Evolutionary conservation across 2,888 invertebrate species (phyloP), one percentile per base, ranked within the genome.

Genomic region (Papilio demoleus): DNA sequence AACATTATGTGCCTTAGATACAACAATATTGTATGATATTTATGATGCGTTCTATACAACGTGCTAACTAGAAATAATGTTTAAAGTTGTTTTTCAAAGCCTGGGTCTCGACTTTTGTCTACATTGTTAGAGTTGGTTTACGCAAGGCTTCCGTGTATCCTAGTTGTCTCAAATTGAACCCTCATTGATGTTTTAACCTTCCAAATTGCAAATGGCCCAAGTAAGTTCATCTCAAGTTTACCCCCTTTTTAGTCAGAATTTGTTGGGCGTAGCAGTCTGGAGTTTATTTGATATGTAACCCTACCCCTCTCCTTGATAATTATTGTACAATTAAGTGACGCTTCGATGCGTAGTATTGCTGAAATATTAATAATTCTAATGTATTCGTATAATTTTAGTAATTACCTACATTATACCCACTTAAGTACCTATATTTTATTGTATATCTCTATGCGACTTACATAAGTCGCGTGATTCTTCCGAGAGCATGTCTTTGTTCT

Each of bases 1-100:
- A 91, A 93, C 88, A 92, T 93, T 93, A 93, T 92, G 93, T 93
- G 93, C 93, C 93, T 93, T 93, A 93, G 93, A 93, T 92, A 91
- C 92, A 93, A 93, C 93, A 93, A 93, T 93, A 93, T 93, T 92
- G 92, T 93, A 93, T 86, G 84, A 87, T 93, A 93, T 92, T 90
- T 90, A 92, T 86, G 90, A 92, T 90, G 90, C 92, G 91, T 92
- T 92, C 90, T 92, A 91, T 92, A 92, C 91, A 92, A 92, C 92
- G 91, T 92, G 90, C 92, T 89, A 90, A 92, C 86, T 92, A 92
- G 92, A 90, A 87, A 87, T 91, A 88, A 91, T 83, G 81, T 85
- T 88, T 86, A 88, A 85, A 78, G 77, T 90, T 88, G 86, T 87
- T 91, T 90, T 90, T 22, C 79, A 87, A 88, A 87, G 90, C 90